Evolutionary conservation across 2,797 vertebrate species (phyloP).

Genomic region (Hafferia zeledoni): DNA sequence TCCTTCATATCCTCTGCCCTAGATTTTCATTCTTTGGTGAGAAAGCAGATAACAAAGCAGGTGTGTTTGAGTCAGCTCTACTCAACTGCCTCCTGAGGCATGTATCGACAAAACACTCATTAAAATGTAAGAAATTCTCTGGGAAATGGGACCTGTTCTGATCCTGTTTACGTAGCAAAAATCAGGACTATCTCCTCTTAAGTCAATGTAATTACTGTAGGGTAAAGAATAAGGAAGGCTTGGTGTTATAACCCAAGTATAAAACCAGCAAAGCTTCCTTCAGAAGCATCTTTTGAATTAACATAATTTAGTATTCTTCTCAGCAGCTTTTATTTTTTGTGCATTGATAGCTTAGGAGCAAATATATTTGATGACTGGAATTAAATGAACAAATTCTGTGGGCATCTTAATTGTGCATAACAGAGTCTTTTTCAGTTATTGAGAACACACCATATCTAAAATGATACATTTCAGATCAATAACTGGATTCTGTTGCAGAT

Average conservation of each 20-base stretch:
- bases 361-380: neutral
- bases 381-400: neutral
- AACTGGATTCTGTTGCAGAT: neutral
- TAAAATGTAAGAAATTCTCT: neutral
- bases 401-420: neutral
- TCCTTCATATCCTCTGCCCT: constrained; percentile 26
- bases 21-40: constrained; percentile 17
- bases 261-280: neutral
- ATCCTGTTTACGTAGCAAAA: neutral
- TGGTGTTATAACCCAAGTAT: neutral
- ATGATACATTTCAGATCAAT: neutral
- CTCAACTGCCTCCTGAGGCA: neutral
- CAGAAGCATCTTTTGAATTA: neutral
- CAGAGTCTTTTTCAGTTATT: neutral
- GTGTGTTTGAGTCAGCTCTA: neutral
- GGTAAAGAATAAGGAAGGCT: neutral
- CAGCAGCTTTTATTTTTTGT: neutral
- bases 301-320: neutral
- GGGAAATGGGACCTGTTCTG: neutral
- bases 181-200: neutral
- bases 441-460: neutral
- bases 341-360: neutral
- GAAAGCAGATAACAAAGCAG: constrained; percentile 22
- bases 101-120: neutral
- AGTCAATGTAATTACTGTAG: neutral